Conservation (phyloP, 2,797 vertebrate genomes). For the Myiotriccus ornatus region DNA sequence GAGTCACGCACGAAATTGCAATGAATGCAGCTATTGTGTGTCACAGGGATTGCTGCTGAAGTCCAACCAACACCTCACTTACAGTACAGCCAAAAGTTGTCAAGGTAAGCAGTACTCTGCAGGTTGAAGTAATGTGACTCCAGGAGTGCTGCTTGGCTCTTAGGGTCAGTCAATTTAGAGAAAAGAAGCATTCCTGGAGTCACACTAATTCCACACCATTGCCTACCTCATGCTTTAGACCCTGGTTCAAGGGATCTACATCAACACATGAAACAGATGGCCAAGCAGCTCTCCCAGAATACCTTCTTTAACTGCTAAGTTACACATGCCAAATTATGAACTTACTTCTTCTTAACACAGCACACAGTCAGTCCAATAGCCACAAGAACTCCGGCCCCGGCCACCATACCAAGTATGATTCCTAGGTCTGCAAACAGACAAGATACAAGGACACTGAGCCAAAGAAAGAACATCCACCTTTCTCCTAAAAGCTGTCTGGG, state of each 20-base stretch:
- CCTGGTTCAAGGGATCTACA: neutral
- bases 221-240: neutral
- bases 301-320: neutral
- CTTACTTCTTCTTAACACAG: constrained; percentile 82
- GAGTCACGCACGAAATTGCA: neutral
- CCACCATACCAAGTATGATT: constrained; percentile 76
- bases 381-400: constrained; percentile 58
- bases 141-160: neutral
- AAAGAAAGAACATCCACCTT: neutral
- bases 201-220: neutral
- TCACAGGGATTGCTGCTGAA: neutral
- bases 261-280: neutral
- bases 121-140: neutral
- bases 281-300: neutral
- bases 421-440: constrained; percentile 76
- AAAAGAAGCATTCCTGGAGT: neutral
- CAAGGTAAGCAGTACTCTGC: neutral
- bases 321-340: neutral
- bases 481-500: neutral
- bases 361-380: constrained; percentile 73
- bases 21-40: neutral
- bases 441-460: neutral
- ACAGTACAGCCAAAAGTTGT: neutral
- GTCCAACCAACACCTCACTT: neutral
- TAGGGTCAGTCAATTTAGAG: neutral